Evolutionary conservation across 2,888 invertebrate genomes (phyloP), one percentile per base, ranked within the genome.

Genomic region (Macrostomum cliftonense): DNA sequence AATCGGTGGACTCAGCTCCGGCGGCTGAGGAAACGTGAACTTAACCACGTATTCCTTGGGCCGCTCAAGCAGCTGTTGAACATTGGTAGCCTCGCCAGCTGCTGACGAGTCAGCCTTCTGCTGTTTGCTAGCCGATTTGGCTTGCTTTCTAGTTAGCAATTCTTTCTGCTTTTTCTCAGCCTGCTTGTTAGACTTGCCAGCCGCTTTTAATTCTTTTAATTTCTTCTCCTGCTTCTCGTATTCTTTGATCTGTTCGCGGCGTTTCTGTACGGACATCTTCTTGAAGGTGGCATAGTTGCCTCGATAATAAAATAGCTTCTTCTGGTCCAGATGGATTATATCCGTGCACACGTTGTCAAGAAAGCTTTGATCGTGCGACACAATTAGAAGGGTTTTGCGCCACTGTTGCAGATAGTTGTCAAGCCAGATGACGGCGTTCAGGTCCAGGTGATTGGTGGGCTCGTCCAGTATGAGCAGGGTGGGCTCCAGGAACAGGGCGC

Each of bases 331-430:
- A 67, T 99, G 97, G 54, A 99, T 84, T 56, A 99, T 84, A 74
- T 99, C 97, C 50, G 95, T 93, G 71, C 97, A 99, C 2, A 99
- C 93, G 64, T 95, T 97, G 70, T 99, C 95, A 61, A 99, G 79
- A 75, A 99, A 99, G 57, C 89, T 89, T 74, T 97, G 97, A 77
- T 99, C 97, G 79, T 99, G 97, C 61, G 95, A 97, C 12, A 99
- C 97, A 52, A 99, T 83, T 36, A 99, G 73, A 2, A 99, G 73
- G 0, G 97, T 99, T 67, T 99, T 99, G 72, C 97, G 99, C 97
- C 97, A 97, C 2, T 79, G 79, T 76, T 95, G 93, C 19, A 97
- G 75, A 68, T 95, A 95, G 68, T 97, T 95, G 67, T 99, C 97
- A 50, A 99, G 77, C 97, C 97, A 97, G 76, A 99, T 99, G 45